Evolutionary conservation across 37 sponge, comb jelly and placozoan species (phyloP).

Genomic region (Lycopodina hypogea): DNA sequence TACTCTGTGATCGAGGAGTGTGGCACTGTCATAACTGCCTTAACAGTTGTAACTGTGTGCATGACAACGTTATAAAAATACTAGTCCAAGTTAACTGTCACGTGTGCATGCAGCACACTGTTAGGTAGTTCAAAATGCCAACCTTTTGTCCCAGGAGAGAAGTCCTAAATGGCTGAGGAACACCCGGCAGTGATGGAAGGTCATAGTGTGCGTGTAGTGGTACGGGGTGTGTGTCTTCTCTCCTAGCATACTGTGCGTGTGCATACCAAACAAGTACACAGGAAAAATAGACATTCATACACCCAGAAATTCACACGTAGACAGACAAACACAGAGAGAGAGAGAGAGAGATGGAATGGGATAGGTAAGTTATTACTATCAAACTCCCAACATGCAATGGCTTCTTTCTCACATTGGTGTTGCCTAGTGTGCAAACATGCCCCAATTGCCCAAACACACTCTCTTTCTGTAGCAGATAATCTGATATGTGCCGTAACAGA

Average conservation of each 20-base stretch:
- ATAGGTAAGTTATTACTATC: neutral
- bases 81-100: too few species aligned
- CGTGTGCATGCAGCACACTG: too few species aligned
- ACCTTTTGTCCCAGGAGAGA: constrained; percentile 54
- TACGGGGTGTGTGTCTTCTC: constrained; percentile 23
- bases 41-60: too few species aligned
- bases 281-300: neutral
- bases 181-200: constrained; percentile 72
- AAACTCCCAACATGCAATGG: neutral
- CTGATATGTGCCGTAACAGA: neutral
- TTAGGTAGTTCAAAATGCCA: too few species aligned
- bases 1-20: too few species aligned
- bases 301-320: neutral
- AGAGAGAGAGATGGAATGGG: constrained; percentile 23
- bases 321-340: constrained; percentile 12
- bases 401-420: neutral
- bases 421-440: neutral
- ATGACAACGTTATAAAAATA: too few species aligned
- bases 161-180: constrained; percentile 75
- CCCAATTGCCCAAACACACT: neutral
- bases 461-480: neutral
- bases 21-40: too few species aligned
- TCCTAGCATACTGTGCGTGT: constrained; percentile 42
- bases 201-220: constrained; percentile 24
- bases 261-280: neutral